Conservation (phyloP, 53 echinoderm and acorn worm species). For the Echinometra lucunter region DNA sequence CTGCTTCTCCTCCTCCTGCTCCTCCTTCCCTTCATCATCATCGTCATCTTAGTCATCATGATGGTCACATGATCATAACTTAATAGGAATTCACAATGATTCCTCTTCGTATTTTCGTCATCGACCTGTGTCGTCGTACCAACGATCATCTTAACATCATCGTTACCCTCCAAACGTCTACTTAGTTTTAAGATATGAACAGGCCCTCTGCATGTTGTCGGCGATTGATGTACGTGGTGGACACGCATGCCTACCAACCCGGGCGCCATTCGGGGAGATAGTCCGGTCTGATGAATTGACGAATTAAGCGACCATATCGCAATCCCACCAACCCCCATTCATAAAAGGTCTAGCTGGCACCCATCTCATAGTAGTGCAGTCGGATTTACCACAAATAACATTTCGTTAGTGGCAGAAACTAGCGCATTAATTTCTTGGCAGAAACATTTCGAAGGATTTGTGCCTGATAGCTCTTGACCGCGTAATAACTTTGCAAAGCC, state of each 20-base stretch:
- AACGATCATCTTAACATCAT: background rate
- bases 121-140: background rate
- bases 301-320: slow-evolving; percentile 55
- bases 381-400: slow-evolving; percentile 61
- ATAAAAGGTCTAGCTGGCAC: slow-evolving; percentile 43
- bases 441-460: slow-evolving; percentile 1
- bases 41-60: background rate
- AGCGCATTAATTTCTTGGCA: slow-evolving; percentile 56
- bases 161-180: background rate
- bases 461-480: slow-evolving; percentile 38
- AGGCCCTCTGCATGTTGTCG: background rate
- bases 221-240: background rate
- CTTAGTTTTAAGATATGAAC: background rate
- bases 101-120: background rate
- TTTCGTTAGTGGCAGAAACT: slow-evolving; percentile 62
- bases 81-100: background rate
- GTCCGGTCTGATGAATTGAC: slow-evolving; percentile 41
- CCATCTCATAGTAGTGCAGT: slow-evolving; percentile 44
- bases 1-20: too few species aligned
- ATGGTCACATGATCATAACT: too few species aligned
- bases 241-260: slow-evolving; percentile 11
- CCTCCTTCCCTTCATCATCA: too few species aligned
- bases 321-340: slow-evolving; percentile 58
- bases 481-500: slow-evolving; percentile 42
- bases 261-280: slow-evolving; percentile 7